Evolutionary conservation across 1,140 invertebrate species (phyloP).

Genomic region (Hyphantria cunea): DNA sequence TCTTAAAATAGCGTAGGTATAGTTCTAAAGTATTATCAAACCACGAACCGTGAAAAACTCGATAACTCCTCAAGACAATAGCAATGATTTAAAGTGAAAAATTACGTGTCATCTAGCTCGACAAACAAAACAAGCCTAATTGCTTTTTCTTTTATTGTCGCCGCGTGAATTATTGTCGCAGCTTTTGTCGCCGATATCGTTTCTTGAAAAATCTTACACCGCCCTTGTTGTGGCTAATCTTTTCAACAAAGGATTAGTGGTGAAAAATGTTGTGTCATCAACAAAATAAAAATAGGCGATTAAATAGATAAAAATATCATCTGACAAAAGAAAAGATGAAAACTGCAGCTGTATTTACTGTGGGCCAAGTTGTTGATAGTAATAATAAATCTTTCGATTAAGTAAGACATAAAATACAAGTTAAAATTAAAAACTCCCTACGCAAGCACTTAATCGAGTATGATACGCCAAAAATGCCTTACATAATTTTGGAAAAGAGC

Average conservation of each 20-base stretch:
- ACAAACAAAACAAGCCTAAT: constrained; percentile 70
- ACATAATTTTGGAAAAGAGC: too few species aligned
- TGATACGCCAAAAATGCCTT: too few species aligned
- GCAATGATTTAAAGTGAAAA: constrained; percentile 61
- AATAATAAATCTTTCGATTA: too few species aligned
- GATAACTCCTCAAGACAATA: constrained; percentile 45
- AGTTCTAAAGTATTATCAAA: too few species aligned
- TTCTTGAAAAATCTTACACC: constrained; percentile 37
- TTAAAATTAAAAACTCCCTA: too few species aligned
- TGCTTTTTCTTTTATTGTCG: constrained; percentile 63
- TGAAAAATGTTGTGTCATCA: constrained; percentile 33
- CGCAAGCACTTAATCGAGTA: too few species aligned
- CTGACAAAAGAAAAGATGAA: background rate
- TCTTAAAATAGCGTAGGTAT: too few species aligned
- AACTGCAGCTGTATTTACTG: too few species aligned
- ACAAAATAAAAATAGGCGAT: constrained; percentile 43
- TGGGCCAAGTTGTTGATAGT: too few species aligned
- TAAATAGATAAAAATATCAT: constrained; percentile 9
- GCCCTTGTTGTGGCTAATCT: constrained; percentile 56
- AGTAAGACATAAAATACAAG: too few species aligned
- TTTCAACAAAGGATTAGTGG: constrained; percentile 53
- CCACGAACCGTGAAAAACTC: constrained; percentile 30
- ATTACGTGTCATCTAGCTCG: constrained; percentile 39
- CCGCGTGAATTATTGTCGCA: constrained; percentile 20
- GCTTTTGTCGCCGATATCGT: constrained; percentile 22